These are phyloP conservation scores for Philaethria dido DNA, from an alignment of 2,888 invertebrate species.

Conservation along the genomic window DNA sequence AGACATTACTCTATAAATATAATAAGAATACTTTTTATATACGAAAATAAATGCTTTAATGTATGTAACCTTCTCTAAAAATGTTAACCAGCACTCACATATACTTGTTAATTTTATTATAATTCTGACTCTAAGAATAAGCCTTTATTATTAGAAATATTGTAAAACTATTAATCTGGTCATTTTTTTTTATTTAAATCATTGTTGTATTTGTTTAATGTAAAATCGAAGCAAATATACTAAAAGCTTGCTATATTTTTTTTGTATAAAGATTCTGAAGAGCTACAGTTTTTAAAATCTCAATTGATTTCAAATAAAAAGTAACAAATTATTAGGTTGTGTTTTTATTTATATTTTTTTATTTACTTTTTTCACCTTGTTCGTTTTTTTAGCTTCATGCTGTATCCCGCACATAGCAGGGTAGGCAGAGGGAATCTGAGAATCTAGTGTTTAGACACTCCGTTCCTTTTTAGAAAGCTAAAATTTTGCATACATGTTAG, in stretches of 20 bases:
- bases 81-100: slow-evolving; percentile 83
- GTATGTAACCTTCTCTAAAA: slow-evolving; percentile 77
- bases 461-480: too few species aligned
- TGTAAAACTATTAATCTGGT: slow-evolving; percentile 83
- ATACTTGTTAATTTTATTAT: slow-evolving; percentile 79
- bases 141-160: slow-evolving; percentile 76
- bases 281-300: slow-evolving; percentile 79
- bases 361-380: neutral
- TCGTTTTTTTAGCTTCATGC: too few species aligned
- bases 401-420: too few species aligned
- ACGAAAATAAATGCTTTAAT: slow-evolving; percentile 76
- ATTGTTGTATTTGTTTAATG: slow-evolving; percentile 80
- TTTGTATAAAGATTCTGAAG: slow-evolving; percentile 77
- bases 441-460: too few species aligned
- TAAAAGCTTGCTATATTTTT: slow-evolving; percentile 76
- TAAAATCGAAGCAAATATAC: slow-evolving; percentile 76
- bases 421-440: too few species aligned
- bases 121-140: slow-evolving; percentile 78
- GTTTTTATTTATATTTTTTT: slow-evolving; percentile 42
- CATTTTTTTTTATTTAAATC: slow-evolving; percentile 84
- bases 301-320: slow-evolving; percentile 81
- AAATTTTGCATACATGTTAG: too few species aligned
- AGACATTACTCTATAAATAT: slow-evolving; percentile 74
- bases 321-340: slow-evolving; percentile 69
- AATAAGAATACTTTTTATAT: slow-evolving; percentile 75